These are phyloP conservation scores for Scaptodrosophila lebanonensis DNA, from an alignment of 1,140 invertebrate species.

Conservation along the genomic window DNA sequence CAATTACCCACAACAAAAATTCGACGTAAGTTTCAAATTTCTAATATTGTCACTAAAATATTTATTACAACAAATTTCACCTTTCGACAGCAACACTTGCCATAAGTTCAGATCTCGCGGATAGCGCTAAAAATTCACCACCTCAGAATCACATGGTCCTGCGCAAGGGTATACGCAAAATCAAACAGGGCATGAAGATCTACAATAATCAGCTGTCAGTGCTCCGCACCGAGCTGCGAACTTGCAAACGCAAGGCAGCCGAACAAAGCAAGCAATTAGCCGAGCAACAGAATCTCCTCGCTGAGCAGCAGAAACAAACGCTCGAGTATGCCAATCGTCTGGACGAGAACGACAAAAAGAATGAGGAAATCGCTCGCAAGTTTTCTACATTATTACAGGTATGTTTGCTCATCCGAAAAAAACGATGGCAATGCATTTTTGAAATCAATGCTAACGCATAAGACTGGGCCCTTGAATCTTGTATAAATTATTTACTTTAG, in stretches of 20 bases:
- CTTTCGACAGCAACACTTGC: constrained; percentile 46
- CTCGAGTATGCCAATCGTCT: constrained; percentile 88
- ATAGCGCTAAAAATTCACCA: constrained; percentile 80
- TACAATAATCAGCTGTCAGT: constrained; percentile 88
- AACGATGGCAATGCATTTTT: no score
- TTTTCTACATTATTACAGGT: constrained; percentile 92
- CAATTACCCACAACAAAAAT: constrained; percentile 62
- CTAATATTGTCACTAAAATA: neutral
- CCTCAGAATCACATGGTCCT: constrained; percentile 90
- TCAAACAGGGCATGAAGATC: constrained; percentile 92
- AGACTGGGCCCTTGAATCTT: no score
- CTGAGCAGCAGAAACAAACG: constrained; percentile 86
- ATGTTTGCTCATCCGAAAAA: constrained; percentile 19
- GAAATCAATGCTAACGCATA: no score
- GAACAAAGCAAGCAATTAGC: constrained; percentile 90
- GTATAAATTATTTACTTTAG: no score
- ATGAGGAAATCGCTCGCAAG: constrained; percentile 91
- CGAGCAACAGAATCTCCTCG: constrained; percentile 87
- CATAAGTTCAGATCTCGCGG: constrained; percentile 73
- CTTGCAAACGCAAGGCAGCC: constrained; percentile 86
- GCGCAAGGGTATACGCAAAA: constrained; percentile 89
- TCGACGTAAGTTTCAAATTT: constrained; percentile 44
- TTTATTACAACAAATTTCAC: neutral
- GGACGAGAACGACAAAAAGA: constrained; percentile 93
- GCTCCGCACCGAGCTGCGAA: constrained; percentile 85